phyloP scores from a whole-genome alignment of 2,888 invertebrate species.

The Melikaiella ostensackeni region DNA sequence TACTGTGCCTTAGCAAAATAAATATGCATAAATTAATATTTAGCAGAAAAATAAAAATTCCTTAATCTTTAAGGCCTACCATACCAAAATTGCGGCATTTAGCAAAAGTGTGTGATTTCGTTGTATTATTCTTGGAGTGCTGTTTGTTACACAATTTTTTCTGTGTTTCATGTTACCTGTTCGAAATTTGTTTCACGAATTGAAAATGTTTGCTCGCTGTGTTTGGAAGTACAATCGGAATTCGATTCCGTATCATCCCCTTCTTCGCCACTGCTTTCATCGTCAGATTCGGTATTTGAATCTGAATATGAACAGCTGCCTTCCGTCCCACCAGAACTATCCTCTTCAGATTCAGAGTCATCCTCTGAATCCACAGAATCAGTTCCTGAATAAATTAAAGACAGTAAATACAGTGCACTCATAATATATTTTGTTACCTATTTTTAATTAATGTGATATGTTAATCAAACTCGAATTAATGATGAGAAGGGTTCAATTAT shows the following conservation, averaged over 20 bases:
- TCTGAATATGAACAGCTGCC: slow-evolving; percentile 76
- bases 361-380: slow-evolving; percentile 77
- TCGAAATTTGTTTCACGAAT: slow-evolving; percentile 78
- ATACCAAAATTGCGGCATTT: not conserved
- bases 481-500: slow-evolving; percentile 21
- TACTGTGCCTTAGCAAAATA: not conserved
- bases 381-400: slow-evolving; percentile 64
- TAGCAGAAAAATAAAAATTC: slow-evolving; percentile 10
- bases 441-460: slow-evolving; percentile 25
- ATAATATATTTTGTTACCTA: not conserved
- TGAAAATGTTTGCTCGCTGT: slow-evolving; percentile 77
- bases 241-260: slow-evolving; percentile 74
- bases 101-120: not conserved
- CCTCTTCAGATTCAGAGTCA: slow-evolving; percentile 77
- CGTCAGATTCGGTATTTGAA: slow-evolving; percentile 74
- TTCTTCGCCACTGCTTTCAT: slow-evolving; percentile 72
- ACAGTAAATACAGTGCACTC: slow-evolving; percentile 6
- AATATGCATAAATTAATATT: not conserved
- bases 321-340: slow-evolving; percentile 75
- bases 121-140: not conserved
- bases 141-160: slow-evolving; percentile 2
- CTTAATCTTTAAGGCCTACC: not conserved
- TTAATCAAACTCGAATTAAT: slow-evolving; percentile 11
- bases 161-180: slow-evolving; percentile 66
- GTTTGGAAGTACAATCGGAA: slow-evolving; percentile 78